Evolutionary conservation across 2,888 invertebrate species (phyloP), one percentile per base, ranked within the genome.

Genomic region (Eristalis tenax): DNA sequence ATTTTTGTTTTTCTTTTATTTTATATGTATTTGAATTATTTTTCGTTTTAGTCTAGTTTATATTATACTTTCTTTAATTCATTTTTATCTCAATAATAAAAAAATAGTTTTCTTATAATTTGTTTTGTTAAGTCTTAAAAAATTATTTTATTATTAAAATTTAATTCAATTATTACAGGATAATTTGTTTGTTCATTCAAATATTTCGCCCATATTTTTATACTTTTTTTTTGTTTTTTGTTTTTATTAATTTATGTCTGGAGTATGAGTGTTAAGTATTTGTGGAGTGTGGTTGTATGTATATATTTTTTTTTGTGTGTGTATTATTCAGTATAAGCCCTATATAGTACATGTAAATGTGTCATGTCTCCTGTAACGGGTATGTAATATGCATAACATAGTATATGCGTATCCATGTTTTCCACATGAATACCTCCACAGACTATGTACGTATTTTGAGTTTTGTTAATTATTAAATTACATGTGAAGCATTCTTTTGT

Each of bases 31-130:
- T 40, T 63, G 13, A 15, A 22, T 66, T 61, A 1, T 40, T 50
- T 23, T 50, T 66, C 32, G 26, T 56, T 66, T 70, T 57, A 4
- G 13, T 22, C 59, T 73, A 73, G 56, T 6, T 28, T 74, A 15
- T 59, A 57, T 73, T 38, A 32, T 59, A 10, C 35, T 56, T 56
- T 28, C 4, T 32, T 8, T 32, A 32, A 18, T 69, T 77, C 43
- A 23, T 66, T 66, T 71, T 70, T 57, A 64, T 69, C 22, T 61
- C 81, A 81, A 81, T 84, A 84, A 84, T 84, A 84, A 84, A 84
- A 84, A 84, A 84, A 84, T 84, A 84, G 75, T 75, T 84, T 84
- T 75, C 65, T 84, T 65, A 65, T 75, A 71, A 65, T 79, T 74
- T 76, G 32, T 70, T 57, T 64, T 32, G 18, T 73, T 57, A 75